Base-by-base conservation (phyloP, 2,113 vertebrate genomes). In the Alectura lathami region DNA sequence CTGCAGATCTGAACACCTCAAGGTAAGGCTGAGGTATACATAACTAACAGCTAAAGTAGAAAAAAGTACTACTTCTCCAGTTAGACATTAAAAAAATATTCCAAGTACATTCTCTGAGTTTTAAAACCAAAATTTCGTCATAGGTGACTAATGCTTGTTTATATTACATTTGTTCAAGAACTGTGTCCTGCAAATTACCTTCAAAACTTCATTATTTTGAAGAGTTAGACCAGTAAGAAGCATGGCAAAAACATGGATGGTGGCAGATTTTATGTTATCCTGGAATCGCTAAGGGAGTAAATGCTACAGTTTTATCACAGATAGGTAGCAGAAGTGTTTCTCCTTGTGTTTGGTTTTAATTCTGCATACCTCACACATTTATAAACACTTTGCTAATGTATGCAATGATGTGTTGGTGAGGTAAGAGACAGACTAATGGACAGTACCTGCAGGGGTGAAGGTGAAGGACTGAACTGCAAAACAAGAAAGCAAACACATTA, bases 381-480 rank as follows among this genome's bases (percentile, higher is more conserved):
- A 83, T 63, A 83, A 88, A 87, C 66, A 86, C 56, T 87, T 93
- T 81, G 85, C 57, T 88, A 62, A 88, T 62, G 90, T 48, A 92
- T 86, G 91, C 62, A 90, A 78, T 83, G 89, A 54, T 13, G 63
- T 67, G 79, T 38, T 79, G 92, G 42, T 96, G 96, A 96, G 88
- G 74, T 93, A 98, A 96, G 83, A 98, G 97, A 98, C 97, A 87
- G 98, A 98, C 97, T 98, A 98, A 98, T 98, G 98, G 98, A 98
- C 98, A 98, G 97, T 98, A 98, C 98, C 98, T 98, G 98, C 98
- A 98, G 98, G 98, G 97, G 98, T 99, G 98, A 99, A 99, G 98
- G 98, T 98, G 98, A 98, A 99, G 97, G 98, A 98, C 97, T 98
- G 98, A 97, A 99, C 98, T 98, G 98, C 97, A 99, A 99, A 99